Evolutionary conservation across 2,888 invertebrate genomes (phyloP).

Genomic region (Mythimna impura): DNA sequence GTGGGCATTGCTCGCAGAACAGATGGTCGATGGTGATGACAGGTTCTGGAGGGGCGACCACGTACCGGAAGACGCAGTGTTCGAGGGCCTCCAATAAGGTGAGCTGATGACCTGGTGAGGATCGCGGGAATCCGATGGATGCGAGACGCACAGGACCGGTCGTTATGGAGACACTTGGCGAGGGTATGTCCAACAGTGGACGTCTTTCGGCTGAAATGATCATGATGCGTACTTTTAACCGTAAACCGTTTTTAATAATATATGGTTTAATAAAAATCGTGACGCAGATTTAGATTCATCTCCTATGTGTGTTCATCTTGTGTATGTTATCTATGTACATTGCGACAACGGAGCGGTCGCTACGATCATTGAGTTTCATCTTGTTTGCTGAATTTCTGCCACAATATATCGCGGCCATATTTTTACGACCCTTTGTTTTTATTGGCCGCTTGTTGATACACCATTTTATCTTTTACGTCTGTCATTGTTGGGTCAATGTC

Average conservation of each 20-base stretch:
- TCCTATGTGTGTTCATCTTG: background rate
- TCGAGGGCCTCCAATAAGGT: no score
- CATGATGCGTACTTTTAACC: background rate
- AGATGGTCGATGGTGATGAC: no score
- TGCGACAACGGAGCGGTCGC: background rate
- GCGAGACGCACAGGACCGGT: no score
- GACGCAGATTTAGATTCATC: background rate
- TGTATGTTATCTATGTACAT: slow-evolving; percentile 6
- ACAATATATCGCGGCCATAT: slow-evolving; percentile 41
- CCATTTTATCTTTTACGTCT: slow-evolving; percentile 42
- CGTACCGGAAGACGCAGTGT: no score
- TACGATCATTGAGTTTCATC: slow-evolving; percentile 24
- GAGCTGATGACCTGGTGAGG: no score
- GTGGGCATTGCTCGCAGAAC: no score
- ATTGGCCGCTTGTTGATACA: slow-evolving; percentile 47
- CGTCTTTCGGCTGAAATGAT: no score
- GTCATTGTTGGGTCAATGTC: slow-evolving; percentile 40
- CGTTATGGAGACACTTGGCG: no score
- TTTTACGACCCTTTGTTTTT: slow-evolving; percentile 50
- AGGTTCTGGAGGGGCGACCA: no score
- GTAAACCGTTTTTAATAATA: background rate
- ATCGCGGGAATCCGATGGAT: no score
- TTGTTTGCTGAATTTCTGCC: slow-evolving; percentile 33
- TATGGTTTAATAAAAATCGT: background rate
- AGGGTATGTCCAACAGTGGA: no score